Percentiles rank a stretch among this genome's conserved stretches.
Evolutionary conservation across 2,113 vertebrate genomes (phyloP).

Genomic region (Catharus fuscescens): DNA sequence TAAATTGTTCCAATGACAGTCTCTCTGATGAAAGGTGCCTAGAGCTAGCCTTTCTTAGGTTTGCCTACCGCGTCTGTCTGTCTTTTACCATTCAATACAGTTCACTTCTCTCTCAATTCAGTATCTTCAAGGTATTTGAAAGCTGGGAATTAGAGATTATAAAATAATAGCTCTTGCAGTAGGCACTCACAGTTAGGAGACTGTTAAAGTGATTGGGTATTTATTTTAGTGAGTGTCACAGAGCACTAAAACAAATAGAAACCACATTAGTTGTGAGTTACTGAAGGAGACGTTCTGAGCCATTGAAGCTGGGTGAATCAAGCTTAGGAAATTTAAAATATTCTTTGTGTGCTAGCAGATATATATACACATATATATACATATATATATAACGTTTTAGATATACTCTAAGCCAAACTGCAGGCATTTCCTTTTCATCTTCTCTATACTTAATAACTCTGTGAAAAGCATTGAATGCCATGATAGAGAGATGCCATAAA

Average conservation of each 20-base stretch:
- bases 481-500: slow-evolving; percentile 61
- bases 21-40: slow-evolving; percentile 44
- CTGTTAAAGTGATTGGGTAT: slow-evolving; percentile 54
- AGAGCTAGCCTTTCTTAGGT: slow-evolving; percentile 9
- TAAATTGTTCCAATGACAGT: slow-evolving; percentile 50
- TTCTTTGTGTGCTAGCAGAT: background rate
- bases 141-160: slow-evolving; percentile 49
- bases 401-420: slow-evolving; percentile 26
- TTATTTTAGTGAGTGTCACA: background rate
- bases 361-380: background rate
- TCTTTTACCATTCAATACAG: slow-evolving; percentile 19
- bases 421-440: slow-evolving; percentile 38
- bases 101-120: slow-evolving; percentile 39
- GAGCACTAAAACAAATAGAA: slow-evolving; percentile 54
- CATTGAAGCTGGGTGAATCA: background rate
- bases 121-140: slow-evolving; percentile 39
- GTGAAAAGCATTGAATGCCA: background rate
- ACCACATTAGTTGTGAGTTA: slow-evolving; percentile 36
- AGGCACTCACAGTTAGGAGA: slow-evolving; percentile 20
- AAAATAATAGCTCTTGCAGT: slow-evolving; percentile 42
- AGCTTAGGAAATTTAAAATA: slow-evolving; percentile 41
- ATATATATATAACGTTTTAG: background rate
- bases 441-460: slow-evolving; percentile 52
- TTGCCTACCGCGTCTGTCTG: background rate
- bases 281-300: background rate